Percentiles rank a stretch among this genome's conserved stretches.
Conservation (phyloP, 1,140 invertebrate genomes). For the Mya arenaria region DNA sequence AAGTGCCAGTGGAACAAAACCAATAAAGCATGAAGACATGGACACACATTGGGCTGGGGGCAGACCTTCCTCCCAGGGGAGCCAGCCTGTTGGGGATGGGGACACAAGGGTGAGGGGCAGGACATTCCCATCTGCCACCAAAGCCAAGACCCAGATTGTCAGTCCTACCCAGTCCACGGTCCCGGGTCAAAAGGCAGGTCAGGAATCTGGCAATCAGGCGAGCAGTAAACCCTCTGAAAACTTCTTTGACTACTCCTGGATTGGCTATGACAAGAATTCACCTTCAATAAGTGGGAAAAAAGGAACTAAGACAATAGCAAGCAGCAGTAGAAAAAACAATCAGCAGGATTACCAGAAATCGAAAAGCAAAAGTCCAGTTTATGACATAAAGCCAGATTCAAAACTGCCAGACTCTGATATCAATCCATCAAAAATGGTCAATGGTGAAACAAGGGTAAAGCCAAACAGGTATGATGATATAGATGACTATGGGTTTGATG, state of each 20-base stretch:
- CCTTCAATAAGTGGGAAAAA: constrained; percentile 50
- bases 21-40: constrained; percentile 7
- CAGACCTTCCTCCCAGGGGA: constrained; percentile 10
- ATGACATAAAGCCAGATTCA: background rate
- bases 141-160: constrained; percentile 40
- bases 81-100: background rate
- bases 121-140: constrained; percentile 39
- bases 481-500: background rate
- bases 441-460: background rate
- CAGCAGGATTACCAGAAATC: background rate
- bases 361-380: no score
- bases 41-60: background rate
- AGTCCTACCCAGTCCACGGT: constrained; percentile 42
- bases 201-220: background rate
- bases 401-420: background rate
- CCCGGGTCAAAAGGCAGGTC: constrained; percentile 30
- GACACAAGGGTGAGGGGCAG: background rate
- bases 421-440: background rate
- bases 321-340: no score
- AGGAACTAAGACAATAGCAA: no score
- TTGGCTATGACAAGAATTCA: constrained; percentile 38
- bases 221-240: constrained; percentile 14
- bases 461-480: constrained; percentile 16
- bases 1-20: background rate
- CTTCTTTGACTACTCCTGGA: constrained; percentile 35